Evolutionary conservation across 2,888 invertebrate species (phyloP), one percentile per base, ranked within the genome.

Genomic region (Agrotis exclamationis): DNA sequence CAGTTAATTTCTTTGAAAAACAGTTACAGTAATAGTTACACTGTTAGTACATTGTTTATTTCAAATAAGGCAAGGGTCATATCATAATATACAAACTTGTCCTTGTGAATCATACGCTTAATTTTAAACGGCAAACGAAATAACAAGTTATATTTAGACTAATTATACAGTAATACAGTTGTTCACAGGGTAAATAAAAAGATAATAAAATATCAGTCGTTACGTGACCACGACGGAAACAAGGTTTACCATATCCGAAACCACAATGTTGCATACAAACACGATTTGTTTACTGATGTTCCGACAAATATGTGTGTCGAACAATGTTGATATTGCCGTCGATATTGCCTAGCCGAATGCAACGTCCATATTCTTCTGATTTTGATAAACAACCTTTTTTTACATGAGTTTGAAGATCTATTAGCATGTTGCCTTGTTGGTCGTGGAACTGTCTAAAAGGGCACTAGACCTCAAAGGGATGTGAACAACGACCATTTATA

Each of bases 181-280:
- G 78, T 84, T 39, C n/a, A 51, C 13, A 65, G 47, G 63, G 48
- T 74, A 81, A 74, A 74, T 82, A 79, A 78, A 58, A 71, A 74
- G 74, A 74, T 62, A 70, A 54, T 18, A 71, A 47, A 70, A 65
- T 70, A 62, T 74, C 57, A 53, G 53, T 62, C 96, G 87, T 54
- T 63, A 53, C 39, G 24, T 54, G 76, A 82, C 76, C 79, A 79
- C 85, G 71, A 44, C 70, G 82, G 85, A 84, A 72, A 24, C 63
- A 79, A 54, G 66, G 79, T 74, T 78, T 76, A 76, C 68, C 56
- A 66, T 76, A 59, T 71, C 63, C 65, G 59, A 76, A 70, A 73
- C 73, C 70, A 56, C 70, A 74, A 63, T 58, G 62, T 75, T 76
- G 63, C 74, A 56, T 54, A 63, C 65, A 73, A 68, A 84, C 58